Evolutionary conservation across 2,113 vertebrate species (phyloP), one percentile per base, ranked within the genome.

Genomic region (Halichoeres trimaculatus): DNA sequence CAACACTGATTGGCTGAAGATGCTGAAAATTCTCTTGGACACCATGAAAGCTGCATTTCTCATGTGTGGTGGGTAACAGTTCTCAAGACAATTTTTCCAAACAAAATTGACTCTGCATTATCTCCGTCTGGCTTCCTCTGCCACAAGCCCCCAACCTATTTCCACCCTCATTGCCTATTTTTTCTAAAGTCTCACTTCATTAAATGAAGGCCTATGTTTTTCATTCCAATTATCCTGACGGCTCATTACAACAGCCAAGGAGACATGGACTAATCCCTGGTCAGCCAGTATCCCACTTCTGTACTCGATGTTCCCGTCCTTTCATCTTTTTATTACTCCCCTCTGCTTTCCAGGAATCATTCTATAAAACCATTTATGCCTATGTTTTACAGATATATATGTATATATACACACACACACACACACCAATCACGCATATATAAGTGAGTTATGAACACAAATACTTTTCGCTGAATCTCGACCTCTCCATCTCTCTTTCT

Each of bases 211-310:
- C 74, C 81, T 76, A 14, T 80, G 34, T 83, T 84, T 78, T 85
- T 86, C 76, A 86, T 85, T 84, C 91, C 85, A 93, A 93, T 93
- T 93, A 94, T 85, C 48, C 83, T 81, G 81, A 80, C 78, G 70
- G 85, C 88, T 92, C 85, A 90, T 93, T 93, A 92, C 84, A 77
- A 84, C 62, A 80, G 76, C 41, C 58, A 30, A 65, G 80, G 34
- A 87, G 81, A 85, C 69, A 72, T 74, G 56, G 66, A 74, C 75
- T 77, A 88, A 87, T 87, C 88, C 80, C 75, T 45, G 66, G 81
- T 87, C 88, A 85, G 74, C 70, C 67, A 51, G 38, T 70, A 78
- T 80, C 74, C 53, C 10, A 45, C 45, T 43, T 65, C 55, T 13
- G 17, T 65, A 56, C n/a, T 24, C 36, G 6, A 30, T 30, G 30